Evolutionary conservation across 2,113 vertebrate species (phyloP), one percentile per base, ranked within the genome.

Genomic region (Anarrhichthys ocellatus): DNA sequence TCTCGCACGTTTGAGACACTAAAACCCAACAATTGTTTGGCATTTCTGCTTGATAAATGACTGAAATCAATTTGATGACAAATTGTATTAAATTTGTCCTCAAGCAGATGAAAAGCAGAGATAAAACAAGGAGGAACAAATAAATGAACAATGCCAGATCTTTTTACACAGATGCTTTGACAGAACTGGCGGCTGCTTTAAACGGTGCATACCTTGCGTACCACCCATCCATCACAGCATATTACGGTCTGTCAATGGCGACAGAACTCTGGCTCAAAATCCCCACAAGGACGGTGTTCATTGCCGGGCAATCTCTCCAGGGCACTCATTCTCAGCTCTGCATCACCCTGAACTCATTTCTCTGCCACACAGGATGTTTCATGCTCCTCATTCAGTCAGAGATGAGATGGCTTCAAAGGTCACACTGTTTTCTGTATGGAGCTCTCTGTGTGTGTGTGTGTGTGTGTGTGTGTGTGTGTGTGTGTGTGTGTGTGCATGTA

Each of bases 321-420:
- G 84, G 67, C 67, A 69, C 87, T 84, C 72, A 76, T 87, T 80
- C 88, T 73, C 89, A 81, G 82, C 89, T 86, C 79, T 0, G 80
- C 85, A 80, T 69, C 79, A 48, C 73, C 73, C 73, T 80, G 76
- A 91, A 89, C 84, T 85, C 88, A 89, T 92, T 90, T 80, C 79
- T 85, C 78, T 85, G 82, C 90, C 87, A 67, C 91, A 87, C 87
- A 86, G 87, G 84, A 91, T 81, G 81, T 75, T 89, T 90, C 78
- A 50, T 67, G 15, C 85, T 84, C 64, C 70, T 84, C 87, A 34
- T 90, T 74, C 80, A 78, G 59, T 44, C 85, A 64, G 83, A 86
- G 82, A 92, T 88, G 90, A 88, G 87, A 92, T 83, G 84, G 78
- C 71, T 92, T 91, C 76, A 90, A 86, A 91, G 91, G 90, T 92